phyloP scores from a whole-genome alignment of 2,888 invertebrate genomes.

The Poecilus cupreus region DNA sequence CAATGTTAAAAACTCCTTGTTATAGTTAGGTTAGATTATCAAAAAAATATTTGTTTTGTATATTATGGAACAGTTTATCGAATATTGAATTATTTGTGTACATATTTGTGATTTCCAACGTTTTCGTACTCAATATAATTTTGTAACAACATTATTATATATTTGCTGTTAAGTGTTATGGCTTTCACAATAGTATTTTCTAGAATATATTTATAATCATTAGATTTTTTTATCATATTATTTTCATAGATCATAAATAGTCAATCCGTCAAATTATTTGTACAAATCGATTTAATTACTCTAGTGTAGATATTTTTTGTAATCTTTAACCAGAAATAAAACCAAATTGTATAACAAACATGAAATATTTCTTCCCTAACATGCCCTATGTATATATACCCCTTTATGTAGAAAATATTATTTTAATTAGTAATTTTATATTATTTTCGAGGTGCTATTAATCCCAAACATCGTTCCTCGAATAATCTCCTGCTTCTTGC shows the following conservation, averaged over 20 bases:
- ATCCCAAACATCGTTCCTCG: neutral
- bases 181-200: neutral
- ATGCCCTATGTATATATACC: constrained; percentile 19
- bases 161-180: neutral
- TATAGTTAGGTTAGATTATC: too few relatives aligned
- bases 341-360: neutral
- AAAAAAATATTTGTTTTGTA: too few relatives aligned
- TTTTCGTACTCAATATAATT: neutral
- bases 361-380: neutral
- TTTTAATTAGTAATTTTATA: too few relatives aligned
- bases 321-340: constrained; percentile 11
- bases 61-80: neutral
- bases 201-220: neutral
- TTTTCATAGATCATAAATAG: neutral
- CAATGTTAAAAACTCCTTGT: too few relatives aligned
- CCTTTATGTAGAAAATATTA: neutral
- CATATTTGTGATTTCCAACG: constrained; percentile 6
- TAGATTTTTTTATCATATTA: neutral
- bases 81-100: neutral
- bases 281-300: neutral
- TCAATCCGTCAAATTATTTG: constrained; percentile 18
- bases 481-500: neutral
- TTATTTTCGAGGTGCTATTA: too few relatives aligned
- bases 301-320: constrained; percentile 18
- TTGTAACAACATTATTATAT: neutral